A percentile compares a stretch with the other conserved stretches of the same genome.
Conservation (phyloP, 2,888 invertebrate species). For the Parapristionchus giblindavisi region DNA sequence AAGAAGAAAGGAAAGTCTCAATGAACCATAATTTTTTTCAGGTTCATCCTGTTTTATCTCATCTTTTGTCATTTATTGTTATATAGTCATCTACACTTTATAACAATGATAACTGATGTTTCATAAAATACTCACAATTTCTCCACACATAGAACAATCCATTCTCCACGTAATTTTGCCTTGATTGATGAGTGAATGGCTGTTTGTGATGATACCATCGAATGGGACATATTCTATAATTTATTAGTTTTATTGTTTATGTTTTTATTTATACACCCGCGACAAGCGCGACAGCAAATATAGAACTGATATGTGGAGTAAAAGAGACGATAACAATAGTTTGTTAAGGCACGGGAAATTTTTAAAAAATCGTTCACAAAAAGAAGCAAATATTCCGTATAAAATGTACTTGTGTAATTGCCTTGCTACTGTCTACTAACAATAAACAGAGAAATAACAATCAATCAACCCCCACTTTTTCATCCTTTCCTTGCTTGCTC, state of each 20-base stretch:
- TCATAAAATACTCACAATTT: neutral
- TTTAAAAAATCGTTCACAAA: no score
- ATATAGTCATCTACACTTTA: neutral
- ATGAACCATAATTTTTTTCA: no score
- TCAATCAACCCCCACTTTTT: no score
- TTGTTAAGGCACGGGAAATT: neutral
- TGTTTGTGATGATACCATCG: neutral
- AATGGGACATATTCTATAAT: neutral
- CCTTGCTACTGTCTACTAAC: no score
- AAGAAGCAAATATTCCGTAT: no score
- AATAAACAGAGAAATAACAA: no score
- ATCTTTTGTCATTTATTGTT: neutral
- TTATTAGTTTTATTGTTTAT: neutral
- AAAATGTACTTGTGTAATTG: no score
- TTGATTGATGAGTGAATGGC: constrained; percentile 31
- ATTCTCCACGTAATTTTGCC: constrained; percentile 29
- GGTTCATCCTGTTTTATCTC: neutral
- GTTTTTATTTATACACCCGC: no score
- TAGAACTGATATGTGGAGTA: no score
- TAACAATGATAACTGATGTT: neutral
- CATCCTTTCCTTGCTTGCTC: no score
- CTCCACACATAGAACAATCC: constrained; percentile 24
- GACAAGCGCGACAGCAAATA: no score
- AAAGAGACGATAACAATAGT: neutral
- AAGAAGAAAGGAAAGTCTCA: no score